Evolutionary conservation across 2,797 vertebrate species (phyloP).

Genomic region (Sebastes nivosus): DNA sequence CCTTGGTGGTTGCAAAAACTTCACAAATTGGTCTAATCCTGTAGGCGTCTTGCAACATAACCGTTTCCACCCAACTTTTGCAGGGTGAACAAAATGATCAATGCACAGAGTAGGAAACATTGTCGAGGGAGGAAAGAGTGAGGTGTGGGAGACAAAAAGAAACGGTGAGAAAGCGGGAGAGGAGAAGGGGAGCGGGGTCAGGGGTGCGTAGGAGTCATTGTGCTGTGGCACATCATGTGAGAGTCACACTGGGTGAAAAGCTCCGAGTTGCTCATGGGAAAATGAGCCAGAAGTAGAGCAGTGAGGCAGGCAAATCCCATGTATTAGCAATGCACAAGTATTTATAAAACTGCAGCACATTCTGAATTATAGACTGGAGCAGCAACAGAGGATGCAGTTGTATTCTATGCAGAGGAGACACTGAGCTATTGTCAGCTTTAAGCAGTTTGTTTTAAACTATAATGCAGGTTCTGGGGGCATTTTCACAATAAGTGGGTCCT

Average conservation of each 20-base stretch:
- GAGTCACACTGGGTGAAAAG: constrained; percentile 69
- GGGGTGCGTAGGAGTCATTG: constrained; percentile 41
- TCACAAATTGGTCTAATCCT: not conserved
- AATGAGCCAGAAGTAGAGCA: constrained; percentile 20
- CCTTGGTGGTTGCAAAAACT: not conserved
- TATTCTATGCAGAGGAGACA: not conserved
- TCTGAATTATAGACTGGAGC: not conserved
- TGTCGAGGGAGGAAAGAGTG: not conserved
- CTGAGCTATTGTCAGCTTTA: not conserved
- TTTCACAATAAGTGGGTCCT: not conserved
- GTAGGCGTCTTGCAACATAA: not conserved
- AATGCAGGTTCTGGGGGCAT: too few relatives aligned
- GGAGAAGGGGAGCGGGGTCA: constrained; percentile 15
- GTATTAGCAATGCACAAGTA: not conserved
- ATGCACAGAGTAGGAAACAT: not conserved
- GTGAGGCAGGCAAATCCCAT: constrained; percentile 25
- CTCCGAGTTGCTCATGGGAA: constrained; percentile 49
- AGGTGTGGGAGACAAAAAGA: not conserved
- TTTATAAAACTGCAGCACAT: not conserved
- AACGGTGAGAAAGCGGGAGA: not conserved
- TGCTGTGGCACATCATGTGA: constrained; percentile 71
- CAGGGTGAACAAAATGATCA: not conserved
- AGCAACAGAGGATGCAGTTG: not conserved
- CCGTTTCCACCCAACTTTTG: not conserved
- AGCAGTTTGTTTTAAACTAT: not conserved